Conservation (phyloP, 2,797 vertebrate species). For the Acrossocheilus fasciatus region DNA sequence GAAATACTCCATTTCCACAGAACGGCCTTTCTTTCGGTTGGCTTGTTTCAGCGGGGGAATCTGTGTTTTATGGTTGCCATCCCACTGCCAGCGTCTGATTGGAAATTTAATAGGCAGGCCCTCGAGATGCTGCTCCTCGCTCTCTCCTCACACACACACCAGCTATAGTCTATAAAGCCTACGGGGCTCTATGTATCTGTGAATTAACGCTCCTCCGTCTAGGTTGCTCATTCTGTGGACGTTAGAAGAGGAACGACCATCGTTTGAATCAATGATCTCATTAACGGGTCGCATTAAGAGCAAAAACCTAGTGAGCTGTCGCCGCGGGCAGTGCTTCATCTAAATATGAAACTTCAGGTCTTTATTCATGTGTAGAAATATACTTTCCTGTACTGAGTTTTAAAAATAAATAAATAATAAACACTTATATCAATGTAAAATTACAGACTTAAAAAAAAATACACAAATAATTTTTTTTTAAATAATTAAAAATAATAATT, state of each 20-base stretch:
- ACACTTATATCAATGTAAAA: too few relatives aligned
- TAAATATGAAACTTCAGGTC: neutral
- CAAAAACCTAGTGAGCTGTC: neutral
- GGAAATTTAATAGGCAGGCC: conserved; percentile 62
- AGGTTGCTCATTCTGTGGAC: conserved; percentile 22
- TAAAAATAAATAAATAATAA: too few relatives aligned
- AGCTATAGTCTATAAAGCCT: conserved; percentile 46
- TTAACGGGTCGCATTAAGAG: conserved; percentile 52
- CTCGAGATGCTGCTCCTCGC: conserved; percentile 42
- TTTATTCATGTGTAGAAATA: neutral
- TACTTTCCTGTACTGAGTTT: too few relatives aligned
- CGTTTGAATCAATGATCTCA: conserved; percentile 55
- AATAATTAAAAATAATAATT: too few relatives aligned
- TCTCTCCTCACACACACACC: conserved; percentile 49
- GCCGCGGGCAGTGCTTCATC: too few relatives aligned
- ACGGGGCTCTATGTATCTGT: conserved; percentile 41
- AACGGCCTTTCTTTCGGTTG: conserved; percentile 49
- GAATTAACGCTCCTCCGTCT: conserved; percentile 43
- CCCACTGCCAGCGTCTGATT: conserved; percentile 58
- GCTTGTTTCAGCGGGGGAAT: conserved; percentile 57
- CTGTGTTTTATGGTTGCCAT: conserved; percentile 63
- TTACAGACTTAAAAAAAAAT: too few relatives aligned
- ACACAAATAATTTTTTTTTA: too few relatives aligned
- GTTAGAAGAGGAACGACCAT: conserved; percentile 35
- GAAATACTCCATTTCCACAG: conserved; percentile 50